Conservation (phyloP, 1,140 invertebrate genomes). For the Theocolax elegans region DNA sequence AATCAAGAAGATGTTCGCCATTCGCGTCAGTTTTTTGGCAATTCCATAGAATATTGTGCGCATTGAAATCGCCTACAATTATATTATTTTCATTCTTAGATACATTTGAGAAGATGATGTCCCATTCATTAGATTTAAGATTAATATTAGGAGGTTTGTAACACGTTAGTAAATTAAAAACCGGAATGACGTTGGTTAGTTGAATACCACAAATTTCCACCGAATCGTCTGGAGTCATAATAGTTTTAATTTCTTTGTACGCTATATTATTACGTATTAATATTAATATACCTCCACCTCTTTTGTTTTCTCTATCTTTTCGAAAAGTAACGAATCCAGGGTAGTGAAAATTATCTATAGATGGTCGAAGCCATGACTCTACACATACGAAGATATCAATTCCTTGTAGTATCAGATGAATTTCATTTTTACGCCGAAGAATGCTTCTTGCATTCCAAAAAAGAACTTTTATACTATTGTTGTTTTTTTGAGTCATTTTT, state of each 20-base stretch:
- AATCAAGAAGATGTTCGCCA: not conserved
- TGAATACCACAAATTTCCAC: not conserved
- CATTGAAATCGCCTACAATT: not conserved
- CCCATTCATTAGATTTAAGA: not conserved
- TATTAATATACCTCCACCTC: not conserved
- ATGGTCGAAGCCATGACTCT: not conserved
- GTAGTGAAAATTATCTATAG: not conserved
- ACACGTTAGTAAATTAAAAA: not conserved
- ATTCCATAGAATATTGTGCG: not conserved
- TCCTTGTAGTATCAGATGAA: not conserved
- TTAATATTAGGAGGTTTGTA: not conserved
- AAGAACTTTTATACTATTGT: no score
- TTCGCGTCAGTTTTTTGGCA: not conserved
- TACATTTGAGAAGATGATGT: not conserved
- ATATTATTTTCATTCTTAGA: not conserved
- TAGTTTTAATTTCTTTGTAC: not conserved
- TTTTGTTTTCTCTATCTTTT: not conserved
- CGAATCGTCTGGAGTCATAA: not conserved
- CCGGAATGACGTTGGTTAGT: not conserved
- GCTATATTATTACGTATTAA: not conserved
- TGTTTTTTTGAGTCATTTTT: no score
- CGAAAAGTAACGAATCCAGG: not conserved
- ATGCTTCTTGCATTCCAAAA: not conserved
- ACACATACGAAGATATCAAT: slow-evolving; percentile 6
- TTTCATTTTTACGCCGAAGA: not conserved